These are phyloP conservation scores for Leucophenga montana DNA, from an alignment of 2,888 invertebrate genomes.

Conservation along the genomic window DNA sequence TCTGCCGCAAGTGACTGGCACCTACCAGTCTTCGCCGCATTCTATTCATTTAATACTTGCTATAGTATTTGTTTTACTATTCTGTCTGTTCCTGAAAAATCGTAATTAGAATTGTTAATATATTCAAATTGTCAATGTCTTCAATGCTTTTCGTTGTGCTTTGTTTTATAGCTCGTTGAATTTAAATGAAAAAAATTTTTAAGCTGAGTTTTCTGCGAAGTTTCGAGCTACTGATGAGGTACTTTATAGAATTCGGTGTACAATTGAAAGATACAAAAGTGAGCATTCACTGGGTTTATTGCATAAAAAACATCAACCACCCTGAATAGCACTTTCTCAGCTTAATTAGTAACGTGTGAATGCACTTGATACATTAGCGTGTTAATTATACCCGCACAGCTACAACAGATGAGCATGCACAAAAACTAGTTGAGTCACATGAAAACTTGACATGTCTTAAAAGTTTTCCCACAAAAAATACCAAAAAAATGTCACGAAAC, in stretches of 20 bases:
- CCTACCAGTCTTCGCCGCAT: constrained; percentile 49
- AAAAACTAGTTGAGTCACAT: constrained; percentile 35
- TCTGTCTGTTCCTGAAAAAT: constrained; percentile 63
- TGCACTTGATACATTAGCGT: constrained; percentile 66
- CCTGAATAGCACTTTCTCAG: constrained; percentile 57
- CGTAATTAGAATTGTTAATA: constrained; percentile 68
- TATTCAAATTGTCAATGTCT: constrained; percentile 62
- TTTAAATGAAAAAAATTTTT: background rate
- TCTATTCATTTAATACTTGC: constrained; percentile 33
- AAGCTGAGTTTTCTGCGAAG: no score
- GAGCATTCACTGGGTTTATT: constrained; percentile 2
- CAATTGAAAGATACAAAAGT: background rate
- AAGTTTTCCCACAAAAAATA: constrained; percentile 14
- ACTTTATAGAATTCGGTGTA: no score
- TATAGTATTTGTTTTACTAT: constrained; percentile 38
- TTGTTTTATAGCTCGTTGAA: constrained; percentile 21
- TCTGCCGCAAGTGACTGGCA: constrained; percentile 58
- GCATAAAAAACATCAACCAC: background rate
- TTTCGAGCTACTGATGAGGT: no score
- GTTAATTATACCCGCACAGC: constrained; percentile 54
- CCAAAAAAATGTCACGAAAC: background rate
- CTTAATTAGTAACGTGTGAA: constrained; percentile 64
- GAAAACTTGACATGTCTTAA: constrained; percentile 47
- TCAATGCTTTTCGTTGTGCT: constrained; percentile 37
- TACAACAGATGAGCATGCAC: constrained; percentile 2